Conservation (phyloP, 2,888 invertebrate genomes). For the Thereva nobilitata region DNA sequence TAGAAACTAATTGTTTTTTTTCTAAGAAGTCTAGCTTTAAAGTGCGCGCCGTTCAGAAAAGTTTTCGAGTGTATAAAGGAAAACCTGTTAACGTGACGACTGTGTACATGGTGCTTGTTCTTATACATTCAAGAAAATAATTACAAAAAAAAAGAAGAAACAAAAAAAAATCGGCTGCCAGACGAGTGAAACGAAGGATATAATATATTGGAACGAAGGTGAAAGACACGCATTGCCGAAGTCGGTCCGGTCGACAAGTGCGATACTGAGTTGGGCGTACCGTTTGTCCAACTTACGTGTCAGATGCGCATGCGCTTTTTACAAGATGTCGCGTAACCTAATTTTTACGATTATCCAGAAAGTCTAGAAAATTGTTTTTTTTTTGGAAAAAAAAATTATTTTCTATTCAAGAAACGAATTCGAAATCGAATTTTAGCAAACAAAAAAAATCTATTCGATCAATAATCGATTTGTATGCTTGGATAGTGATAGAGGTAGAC, state of each 20-base stretch:
- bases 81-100: too few relatives aligned
- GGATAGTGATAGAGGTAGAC: neutral
- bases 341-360: constrained; percentile 14
- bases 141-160: constrained; percentile 16
- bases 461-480: neutral
- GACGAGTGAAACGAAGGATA: constrained; percentile 29
- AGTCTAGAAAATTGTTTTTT: constrained; percentile 2
- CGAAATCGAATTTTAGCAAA: neutral
- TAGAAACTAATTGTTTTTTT: too few relatives aligned
- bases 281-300: constrained; percentile 16
- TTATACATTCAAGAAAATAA: constrained; percentile 19
- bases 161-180: constrained; percentile 5
- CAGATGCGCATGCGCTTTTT: constrained; percentile 4
- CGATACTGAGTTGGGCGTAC: constrained; percentile 7
- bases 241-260: neutral
- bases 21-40: too few relatives aligned
- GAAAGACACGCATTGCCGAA: constrained; percentile 7
- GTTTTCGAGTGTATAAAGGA: too few relatives aligned
- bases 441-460: neutral
- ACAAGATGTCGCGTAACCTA: constrained; percentile 16
- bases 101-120: constrained; percentile 11
- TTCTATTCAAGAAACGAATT: neutral
- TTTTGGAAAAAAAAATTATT: too few relatives aligned
- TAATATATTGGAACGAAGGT: neutral
- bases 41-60: too few relatives aligned